Percentiles rank a stretch among this genome's conserved stretches.
Evolutionary conservation across 2,113 vertebrate genomes (phyloP).

Genomic region (Fregetta grallaria): DNA sequence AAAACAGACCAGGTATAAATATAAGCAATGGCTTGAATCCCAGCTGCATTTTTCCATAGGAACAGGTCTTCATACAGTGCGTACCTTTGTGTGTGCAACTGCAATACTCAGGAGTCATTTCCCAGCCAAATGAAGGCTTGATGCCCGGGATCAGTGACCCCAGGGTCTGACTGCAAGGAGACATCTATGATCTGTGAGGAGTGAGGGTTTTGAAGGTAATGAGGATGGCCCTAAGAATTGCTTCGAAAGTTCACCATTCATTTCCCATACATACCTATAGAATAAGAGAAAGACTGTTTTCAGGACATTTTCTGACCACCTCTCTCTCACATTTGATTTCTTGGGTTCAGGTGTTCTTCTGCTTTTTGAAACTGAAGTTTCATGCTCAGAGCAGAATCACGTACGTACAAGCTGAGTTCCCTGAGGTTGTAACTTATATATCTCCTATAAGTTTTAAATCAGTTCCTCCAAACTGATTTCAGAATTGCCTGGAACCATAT

Average conservation of each 20-base stretch:
- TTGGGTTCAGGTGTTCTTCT: neutral
- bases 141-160: neutral
- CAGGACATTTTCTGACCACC: neutral
- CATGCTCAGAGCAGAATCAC: neutral
- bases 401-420: neutral
- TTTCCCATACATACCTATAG: neutral
- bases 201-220: neutral
- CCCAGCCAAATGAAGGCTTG: neutral
- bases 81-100: neutral
- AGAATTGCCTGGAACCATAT: neutral
- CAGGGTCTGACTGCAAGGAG: neutral
- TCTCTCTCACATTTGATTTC: neutral
- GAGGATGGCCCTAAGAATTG: neutral
- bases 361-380: neutral
- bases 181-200: neutral
- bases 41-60: neutral
- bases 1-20: neutral
- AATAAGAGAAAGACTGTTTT: neutral
- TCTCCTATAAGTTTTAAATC: neutral
- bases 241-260: neutral
- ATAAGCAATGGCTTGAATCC: neutral
- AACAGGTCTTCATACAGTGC: neutral
- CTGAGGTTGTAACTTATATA: neutral
- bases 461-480: neutral
- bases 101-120: neutral